A percentile compares a stretch with the other conserved stretches of the same genome.
These are phyloP conservation scores for Scrobipalpa costella DNA, from an alignment of 2,888 invertebrate species.

Conservation along the genomic window DNA sequence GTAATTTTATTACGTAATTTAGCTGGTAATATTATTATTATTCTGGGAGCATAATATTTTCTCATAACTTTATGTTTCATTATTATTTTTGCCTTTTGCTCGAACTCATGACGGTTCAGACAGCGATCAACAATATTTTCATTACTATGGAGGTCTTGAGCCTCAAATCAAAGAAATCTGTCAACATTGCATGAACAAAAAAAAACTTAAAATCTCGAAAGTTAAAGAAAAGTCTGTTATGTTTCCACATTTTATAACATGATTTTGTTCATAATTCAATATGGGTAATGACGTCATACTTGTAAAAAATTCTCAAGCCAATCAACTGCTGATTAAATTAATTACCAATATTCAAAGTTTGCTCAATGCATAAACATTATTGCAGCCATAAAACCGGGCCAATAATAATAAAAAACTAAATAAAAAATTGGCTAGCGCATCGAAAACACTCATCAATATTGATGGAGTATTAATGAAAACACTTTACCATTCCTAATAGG, in stretches of 20 bases:
- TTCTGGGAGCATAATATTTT: neutral
- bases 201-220: too few species aligned
- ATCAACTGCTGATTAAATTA: neutral
- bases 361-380: neutral
- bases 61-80: too few species aligned
- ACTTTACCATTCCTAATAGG: constrained; percentile 18
- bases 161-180: too few species aligned
- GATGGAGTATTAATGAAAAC: constrained; percentile 20
- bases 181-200: too few species aligned
- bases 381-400: constrained; percentile 11
- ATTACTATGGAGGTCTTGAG: too few species aligned
- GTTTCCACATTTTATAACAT: too few species aligned
- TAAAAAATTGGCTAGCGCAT: constrained; percentile 12
- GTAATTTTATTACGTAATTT: constrained; percentile 6
- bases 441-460: constrained; percentile 20
- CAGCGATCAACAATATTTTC: too few species aligned
- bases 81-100: too few species aligned
- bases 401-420: constrained; percentile 7
- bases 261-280: neutral
- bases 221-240: too few species aligned
- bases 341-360: neutral
- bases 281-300: too few species aligned
- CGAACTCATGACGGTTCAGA: too few species aligned
- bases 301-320: too few species aligned
- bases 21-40: neutral